Evolutionary conservation across 2,113 vertebrate genomes (phyloP), one percentile per base, ranked within the genome.

Genomic region (Ailurus styani): DNA sequence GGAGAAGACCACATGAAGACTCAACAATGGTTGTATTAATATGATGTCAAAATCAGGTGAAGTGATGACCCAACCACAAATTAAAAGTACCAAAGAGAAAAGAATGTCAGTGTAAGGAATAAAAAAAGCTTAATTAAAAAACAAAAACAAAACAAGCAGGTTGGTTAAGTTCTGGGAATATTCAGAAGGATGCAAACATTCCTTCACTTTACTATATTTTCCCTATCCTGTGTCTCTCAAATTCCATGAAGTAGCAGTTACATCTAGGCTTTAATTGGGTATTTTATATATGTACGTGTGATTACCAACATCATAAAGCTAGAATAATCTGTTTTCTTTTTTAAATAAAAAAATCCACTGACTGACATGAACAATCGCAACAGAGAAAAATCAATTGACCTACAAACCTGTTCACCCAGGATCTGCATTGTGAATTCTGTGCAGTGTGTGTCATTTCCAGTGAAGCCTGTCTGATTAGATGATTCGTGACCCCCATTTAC

Each of bases 361-460:
- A 12, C 57, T 96, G 55, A 50, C 94, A 85, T 73, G 77, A 97
- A 85, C 87, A 98, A 83, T 47, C 93, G 54, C 42, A 90, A 75
- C 60, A 94, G 78, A 66, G 84, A 70, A 96, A 96, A 96, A 94
- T 98, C 97, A 93, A 87, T 89, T 94, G 95, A 25, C 86, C 94
- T 83, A 18, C 10, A 23, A 96, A 73, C 6, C 81, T 57, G 2
- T 3, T 54, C 54, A 37, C 64, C 23, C 47, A 60, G 52, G 81
- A 89, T 87, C n/a, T 95, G 47, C 82, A 95, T 84, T 77, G 50
- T 79, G 81, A 97, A 96, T 93, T 90, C 94, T 73, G 34, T 31
- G 37, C n/a, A 27, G 31, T 52, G 13, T 34, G 87, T 95, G 70
- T 89, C 27, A 68, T 96, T 94, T 97, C 89, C 95, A 88, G 84